Percentiles rank a stretch among this genome's conserved stretches.
Evolutionary conservation across 2,797 vertebrate genomes (phyloP).

Genomic region (Valencia hispanica): DNA sequence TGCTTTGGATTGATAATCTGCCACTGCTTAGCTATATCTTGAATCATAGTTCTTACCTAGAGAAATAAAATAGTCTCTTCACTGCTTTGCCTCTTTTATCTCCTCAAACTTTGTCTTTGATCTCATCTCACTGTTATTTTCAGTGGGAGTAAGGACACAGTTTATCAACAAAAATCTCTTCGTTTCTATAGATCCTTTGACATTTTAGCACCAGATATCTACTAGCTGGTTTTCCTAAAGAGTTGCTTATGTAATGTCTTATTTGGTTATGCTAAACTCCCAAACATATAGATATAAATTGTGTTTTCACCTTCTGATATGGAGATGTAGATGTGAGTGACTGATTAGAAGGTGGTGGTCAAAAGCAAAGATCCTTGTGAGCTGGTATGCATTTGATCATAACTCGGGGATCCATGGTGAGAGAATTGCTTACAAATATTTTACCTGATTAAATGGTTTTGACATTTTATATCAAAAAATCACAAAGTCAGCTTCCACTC

Average conservation of each 20-base stretch:
- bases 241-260: neutral
- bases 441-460: neutral
- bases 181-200: too few species aligned
- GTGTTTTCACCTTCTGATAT: neutral
- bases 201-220: neutral
- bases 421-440: neutral
- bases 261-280: neutral
- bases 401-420: neutral
- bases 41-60: constrained; percentile 20
- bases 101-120: constrained; percentile 36
- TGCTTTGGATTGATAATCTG: constrained; percentile 22
- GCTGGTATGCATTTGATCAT: neutral
- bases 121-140: constrained; percentile 28
- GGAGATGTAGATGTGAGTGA: neutral
- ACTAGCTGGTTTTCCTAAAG: neutral
- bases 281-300: neutral
- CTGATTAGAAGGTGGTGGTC: neutral
- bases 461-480: neutral
- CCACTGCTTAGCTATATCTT: constrained; percentile 14
- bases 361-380: neutral
- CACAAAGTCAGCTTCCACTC: too few species aligned
- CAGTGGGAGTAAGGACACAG: neutral
- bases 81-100: constrained; percentile 32
- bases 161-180: too few species aligned
- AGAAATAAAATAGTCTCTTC: constrained; percentile 25